Base-by-base conservation (phyloP, 2,888 invertebrate species). In the Microplitis manilae region DNA sequence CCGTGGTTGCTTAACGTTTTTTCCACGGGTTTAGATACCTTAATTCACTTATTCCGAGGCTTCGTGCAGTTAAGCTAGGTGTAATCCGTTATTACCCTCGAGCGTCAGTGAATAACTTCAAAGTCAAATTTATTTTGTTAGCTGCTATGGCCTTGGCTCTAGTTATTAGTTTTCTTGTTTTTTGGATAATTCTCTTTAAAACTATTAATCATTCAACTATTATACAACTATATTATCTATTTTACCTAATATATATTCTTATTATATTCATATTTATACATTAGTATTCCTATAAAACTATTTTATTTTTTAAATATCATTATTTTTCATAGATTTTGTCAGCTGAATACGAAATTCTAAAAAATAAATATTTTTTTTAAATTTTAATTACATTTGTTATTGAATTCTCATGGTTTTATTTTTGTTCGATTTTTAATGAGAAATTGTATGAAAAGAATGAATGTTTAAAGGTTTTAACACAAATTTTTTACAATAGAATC, bases 51-150 rank as follows among this genome's bases (percentile, higher is more conserved):
- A 79, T 82, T 84, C 77, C 81, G 81, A 81, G 88, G 89, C 88
- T 88, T 89, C 87, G 67, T 68, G 67, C 62, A 86, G 79, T 78
- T 78, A 77, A 80, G 74, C 77, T 59, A 15, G 67, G 70, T 89
- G 89, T 90, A 80, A 90, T 88, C 90, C 80, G 78, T 83, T 83
- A 80, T 82, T 83, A 77, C 76, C 81, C 81, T 82, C 80, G 84
- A 85, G 87, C 87, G 87, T 84, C 86, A 82, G 50, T 73, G 84
- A 82, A 81, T 80, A 40, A 80, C 77, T 75, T 85, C 86, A 87
- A 86, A 84, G 86, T 85, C 86, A 87, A 85, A 82, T 83, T 84
- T 83, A 84, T 79, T 83, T 79, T 83, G 84, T 82, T 85, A 83
- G 72, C 30, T 50, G 6, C 13, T 20, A 20, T 62, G 15, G 15